Conservation (phyloP, 2,888 invertebrate genomes). For the Gymnoscelis rufifasciata region DNA sequence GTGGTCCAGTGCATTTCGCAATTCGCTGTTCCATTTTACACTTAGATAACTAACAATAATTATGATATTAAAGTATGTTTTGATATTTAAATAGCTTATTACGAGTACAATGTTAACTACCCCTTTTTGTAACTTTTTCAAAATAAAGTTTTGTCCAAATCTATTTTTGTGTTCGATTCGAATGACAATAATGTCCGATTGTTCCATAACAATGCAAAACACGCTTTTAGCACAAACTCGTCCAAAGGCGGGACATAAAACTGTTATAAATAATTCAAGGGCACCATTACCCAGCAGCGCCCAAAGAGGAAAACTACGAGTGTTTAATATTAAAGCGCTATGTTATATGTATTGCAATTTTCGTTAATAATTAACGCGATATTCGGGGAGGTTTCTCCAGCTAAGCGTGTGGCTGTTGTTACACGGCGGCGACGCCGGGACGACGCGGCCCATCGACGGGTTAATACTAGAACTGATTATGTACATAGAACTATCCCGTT, state of each 20-base stretch:
- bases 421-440: too few relatives aligned
- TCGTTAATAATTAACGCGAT: slow-evolving; percentile 71
- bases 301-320: slow-evolving; percentile 60
- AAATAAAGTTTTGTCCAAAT: too few relatives aligned
- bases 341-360: slow-evolving; percentile 78
- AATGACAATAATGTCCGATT: not conserved
- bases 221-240: slow-evolving; percentile 26
- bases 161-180: not conserved
- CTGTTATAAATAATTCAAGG: slow-evolving; percentile 70
- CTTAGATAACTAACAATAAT: too few relatives aligned
- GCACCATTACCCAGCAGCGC: slow-evolving; percentile 60
- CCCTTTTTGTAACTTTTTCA: too few relatives aligned
- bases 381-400: slow-evolving; percentile 39
- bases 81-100: too few relatives aligned
- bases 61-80: too few relatives aligned
- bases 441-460: too few relatives aligned
- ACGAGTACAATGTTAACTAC: too few relatives aligned
- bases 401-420: not conserved
- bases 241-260: slow-evolving; percentile 61
- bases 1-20: too few relatives aligned
- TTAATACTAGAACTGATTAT: too few relatives aligned
- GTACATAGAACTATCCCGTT: too few relatives aligned
- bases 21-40: too few relatives aligned
- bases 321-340: slow-evolving; percentile 69
- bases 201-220: not conserved